phyloP scores from a whole-genome alignment of 2,113 vertebrate species.

The Alouatta palliata region DNA sequence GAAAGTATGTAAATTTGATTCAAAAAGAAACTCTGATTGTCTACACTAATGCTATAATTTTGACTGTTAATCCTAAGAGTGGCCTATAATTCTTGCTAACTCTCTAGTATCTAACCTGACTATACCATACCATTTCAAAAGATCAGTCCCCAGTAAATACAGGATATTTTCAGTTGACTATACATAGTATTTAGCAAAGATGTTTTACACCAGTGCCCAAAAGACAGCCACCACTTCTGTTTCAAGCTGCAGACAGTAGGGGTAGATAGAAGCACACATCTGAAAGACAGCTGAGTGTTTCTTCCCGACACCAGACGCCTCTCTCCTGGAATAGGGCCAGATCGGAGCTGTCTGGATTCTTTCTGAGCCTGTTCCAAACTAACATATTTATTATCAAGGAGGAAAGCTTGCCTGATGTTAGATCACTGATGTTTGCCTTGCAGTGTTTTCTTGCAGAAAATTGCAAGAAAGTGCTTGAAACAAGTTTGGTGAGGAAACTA shows the following conservation, averaged over 20 bases:
- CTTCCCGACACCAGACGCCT: conserved; percentile 12
- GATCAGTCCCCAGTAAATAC: background rate
- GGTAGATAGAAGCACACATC: conserved; percentile 61
- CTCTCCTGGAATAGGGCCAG: conserved; percentile 44
- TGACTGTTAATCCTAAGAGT: background rate
- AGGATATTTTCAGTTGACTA: background rate
- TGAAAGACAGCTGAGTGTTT: conserved; percentile 54
- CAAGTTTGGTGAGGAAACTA: conserved; percentile 3
- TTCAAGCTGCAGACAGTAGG: conserved; percentile 64
- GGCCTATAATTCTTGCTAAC: background rate
- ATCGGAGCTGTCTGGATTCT: conserved; percentile 5
- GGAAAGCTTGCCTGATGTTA: conserved; percentile 20
- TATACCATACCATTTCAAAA: background rate
- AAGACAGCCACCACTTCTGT: conserved; percentile 13
- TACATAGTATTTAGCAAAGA: background rate
- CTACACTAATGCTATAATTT: background rate
- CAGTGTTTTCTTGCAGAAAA: conserved; percentile 61
- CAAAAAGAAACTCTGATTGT: background rate
- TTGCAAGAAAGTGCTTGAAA: conserved; percentile 51
- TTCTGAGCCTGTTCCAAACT: background rate
- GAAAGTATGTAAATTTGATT: background rate
- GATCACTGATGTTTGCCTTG: conserved; percentile 49
- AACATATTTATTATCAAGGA: background rate
- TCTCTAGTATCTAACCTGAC: background rate
- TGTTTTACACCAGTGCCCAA: background rate